Base-by-base conservation (phyloP, 1,140 invertebrate species). In the Trichonephila inaurata region DNA sequence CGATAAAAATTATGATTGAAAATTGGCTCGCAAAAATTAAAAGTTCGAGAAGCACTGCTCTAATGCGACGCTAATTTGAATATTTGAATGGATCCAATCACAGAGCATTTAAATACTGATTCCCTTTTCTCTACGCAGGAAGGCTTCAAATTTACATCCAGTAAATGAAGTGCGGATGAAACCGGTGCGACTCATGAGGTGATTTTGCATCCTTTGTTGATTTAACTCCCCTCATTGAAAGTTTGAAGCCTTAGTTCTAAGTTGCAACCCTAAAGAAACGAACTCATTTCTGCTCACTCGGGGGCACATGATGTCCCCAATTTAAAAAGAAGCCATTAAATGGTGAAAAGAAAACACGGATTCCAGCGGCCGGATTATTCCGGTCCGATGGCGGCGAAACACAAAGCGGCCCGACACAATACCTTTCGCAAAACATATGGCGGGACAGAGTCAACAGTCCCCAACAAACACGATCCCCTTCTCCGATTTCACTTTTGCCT, bases 351-450 rank as follows among this genome's bases (percentile, higher is more conserved):
- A 89, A 89, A 89, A 89, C 87, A 69, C 33, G 62, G 87, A 66
- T 87, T 62, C 40, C 14, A 19, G 44, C 58, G 85, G 21, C 19
- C 85, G 24, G 58, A 87, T 87, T 62, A 87, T 87, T 87, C 58
- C 58, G 12, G 85, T n/a, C 58, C 51, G 28, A 12, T 87, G 51
- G 51, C 85, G 87, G 64, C 28, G 60, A 33, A 87, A 21, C 28
- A 87, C 85, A 87, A 87, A 87, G 85, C 85, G 60, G 21, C 44
- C 51, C 14, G 60, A 60, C 85, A 94, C 94, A 89, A 96, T 95
- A 95, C 96, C 96, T 1, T 97, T 94, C 1, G 95, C 95, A 8
- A 95, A 95, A 93, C 96, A 97, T 69, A 89, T 89, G 87, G 87
- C 87, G 44, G 24, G 62, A 19, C 33, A 89, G 58, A 51, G 66